These are phyloP conservation scores for Pseudopodoces humilis DNA, from an alignment of 2,113 vertebrate genomes.

Conservation along the genomic window DNA sequence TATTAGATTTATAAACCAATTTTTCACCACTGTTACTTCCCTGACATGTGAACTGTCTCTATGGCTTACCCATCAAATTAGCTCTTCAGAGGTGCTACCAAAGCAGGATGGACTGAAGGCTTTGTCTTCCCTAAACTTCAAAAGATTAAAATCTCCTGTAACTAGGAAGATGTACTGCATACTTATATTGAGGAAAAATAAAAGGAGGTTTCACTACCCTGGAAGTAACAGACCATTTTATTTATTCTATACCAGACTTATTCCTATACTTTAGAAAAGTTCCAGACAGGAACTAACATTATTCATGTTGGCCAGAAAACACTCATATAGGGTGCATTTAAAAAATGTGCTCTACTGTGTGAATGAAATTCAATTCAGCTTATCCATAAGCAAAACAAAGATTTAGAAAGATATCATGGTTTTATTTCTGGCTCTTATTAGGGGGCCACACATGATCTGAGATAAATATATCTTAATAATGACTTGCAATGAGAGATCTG, in stretches of 20 bases:
- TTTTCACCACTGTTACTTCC: not conserved
- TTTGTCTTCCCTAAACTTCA: not conserved
- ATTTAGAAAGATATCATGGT: not conserved
- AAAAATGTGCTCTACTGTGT: slow-evolving; percentile 16
- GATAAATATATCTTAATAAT: slow-evolving; percentile 19
- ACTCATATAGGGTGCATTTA: not conserved
- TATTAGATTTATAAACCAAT: not conserved
- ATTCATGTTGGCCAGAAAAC: not conserved
- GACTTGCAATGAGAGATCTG: slow-evolving; percentile 2
- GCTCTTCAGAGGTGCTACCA: not conserved
- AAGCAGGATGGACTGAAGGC: not conserved
- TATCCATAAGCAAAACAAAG: slow-evolving; percentile 28
- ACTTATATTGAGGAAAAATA: not conserved
- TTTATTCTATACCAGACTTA: not conserved
- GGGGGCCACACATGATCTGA: slow-evolving; percentile 12
- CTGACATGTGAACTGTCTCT: not conserved
- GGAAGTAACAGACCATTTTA: not conserved
- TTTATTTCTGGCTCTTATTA: slow-evolving; percentile 25
- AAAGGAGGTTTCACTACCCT: not conserved
- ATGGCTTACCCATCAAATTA: not conserved
- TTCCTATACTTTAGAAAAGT: not conserved
- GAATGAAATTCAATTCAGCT: slow-evolving; percentile 47
- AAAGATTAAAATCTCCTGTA: not conserved
- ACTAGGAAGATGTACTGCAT: not conserved
- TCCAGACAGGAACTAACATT: slow-evolving; percentile 49